phyloP scores from a whole-genome alignment of 2,113 vertebrate species.

The Sylvietta virens region DNA sequence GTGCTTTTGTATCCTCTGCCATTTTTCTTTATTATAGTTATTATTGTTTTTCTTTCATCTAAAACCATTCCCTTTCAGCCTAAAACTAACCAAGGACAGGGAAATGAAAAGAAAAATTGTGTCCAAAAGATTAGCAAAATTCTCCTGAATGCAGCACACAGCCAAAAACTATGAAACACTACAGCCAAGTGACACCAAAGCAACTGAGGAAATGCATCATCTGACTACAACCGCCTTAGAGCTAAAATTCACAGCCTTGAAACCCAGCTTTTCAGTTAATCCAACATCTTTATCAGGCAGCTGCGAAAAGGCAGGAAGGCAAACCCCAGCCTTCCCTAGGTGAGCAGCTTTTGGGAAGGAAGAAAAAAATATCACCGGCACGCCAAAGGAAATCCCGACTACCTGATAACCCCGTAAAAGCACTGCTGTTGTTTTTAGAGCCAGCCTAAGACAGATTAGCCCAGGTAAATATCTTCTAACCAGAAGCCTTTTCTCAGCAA shows the following conservation, averaged over 20 bases:
- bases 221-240: background rate
- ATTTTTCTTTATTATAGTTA: background rate
- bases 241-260: background rate
- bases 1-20: background rate
- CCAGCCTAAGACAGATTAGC: conserved; percentile 27
- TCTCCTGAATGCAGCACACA: background rate
- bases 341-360: background rate
- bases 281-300: background rate
- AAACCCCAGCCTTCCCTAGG: background rate
- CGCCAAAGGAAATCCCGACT: background rate
- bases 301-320: background rate
- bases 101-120: background rate
- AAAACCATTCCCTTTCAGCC: too few relatives aligned
- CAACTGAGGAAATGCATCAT: background rate
- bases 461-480: conserved; percentile 27
- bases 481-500: conserved; percentile 28
- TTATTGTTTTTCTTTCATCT: background rate
- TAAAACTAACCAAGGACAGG: background rate
- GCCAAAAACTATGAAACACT: background rate
- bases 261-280: background rate
- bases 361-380: background rate
- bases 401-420: background rate
- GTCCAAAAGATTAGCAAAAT: background rate
- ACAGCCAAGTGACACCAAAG: background rate
- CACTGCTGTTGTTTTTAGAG: conserved; percentile 24